Evolutionary conservation across 2,797 vertebrate genomes (phyloP).

Genomic region (Okamejei kenojei): DNA sequence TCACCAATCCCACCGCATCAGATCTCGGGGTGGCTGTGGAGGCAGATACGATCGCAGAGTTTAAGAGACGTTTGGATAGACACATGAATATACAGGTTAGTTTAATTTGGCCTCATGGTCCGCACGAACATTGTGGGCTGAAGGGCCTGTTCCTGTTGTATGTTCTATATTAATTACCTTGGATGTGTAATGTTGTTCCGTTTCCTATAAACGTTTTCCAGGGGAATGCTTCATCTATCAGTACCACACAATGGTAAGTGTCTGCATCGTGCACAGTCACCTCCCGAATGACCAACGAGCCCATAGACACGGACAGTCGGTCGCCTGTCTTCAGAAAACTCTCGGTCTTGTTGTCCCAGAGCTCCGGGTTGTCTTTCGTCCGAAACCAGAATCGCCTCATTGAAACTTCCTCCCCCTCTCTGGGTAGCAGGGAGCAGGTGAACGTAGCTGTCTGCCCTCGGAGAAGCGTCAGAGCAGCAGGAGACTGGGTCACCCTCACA

Average conservation of each 20-base stretch:
- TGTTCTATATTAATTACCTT: background rate
- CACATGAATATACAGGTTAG: too few species aligned
- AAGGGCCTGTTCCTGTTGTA: too few species aligned
- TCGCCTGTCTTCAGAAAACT: background rate
- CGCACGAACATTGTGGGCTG: too few species aligned
- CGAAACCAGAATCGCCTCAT: background rate
- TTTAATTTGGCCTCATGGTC: too few species aligned
- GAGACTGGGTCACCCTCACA: background rate
- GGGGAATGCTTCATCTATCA: background rate
- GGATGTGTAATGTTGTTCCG: background rate
- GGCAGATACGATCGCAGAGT: too few species aligned
- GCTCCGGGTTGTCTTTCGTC: background rate
- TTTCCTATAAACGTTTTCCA: background rate
- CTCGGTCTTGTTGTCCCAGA: background rate
- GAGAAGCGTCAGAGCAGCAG: background rate
- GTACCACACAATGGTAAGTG: background rate
- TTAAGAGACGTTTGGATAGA: too few species aligned
- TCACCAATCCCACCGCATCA: too few species aligned
- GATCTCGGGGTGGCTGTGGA: too few species aligned
- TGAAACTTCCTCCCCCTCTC: background rate
- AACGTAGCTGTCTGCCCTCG: slow-evolving; percentile 2
- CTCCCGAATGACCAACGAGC: background rate
- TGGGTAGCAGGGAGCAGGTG: background rate
- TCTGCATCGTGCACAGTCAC: background rate
- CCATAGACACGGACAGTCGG: background rate